Evolutionary conservation across 1,140 invertebrate genomes (phyloP).

Genomic region (Hestina assimilis): DNA sequence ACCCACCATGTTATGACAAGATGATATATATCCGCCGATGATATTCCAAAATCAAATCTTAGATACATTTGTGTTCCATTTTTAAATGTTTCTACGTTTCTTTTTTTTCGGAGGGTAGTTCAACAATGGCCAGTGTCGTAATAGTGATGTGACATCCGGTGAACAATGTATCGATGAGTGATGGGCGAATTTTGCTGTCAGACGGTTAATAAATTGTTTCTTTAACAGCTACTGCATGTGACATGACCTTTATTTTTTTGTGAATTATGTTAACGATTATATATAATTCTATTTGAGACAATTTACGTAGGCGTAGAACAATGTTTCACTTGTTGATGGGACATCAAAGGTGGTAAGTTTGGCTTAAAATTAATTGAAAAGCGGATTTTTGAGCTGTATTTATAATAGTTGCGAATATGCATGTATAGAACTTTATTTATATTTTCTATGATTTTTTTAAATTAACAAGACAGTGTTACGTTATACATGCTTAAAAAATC

Average conservation of each 20-base stretch:
- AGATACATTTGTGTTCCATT: constrained; percentile 57
- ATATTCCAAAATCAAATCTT: constrained; percentile 67
- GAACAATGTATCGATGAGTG: constrained; percentile 61
- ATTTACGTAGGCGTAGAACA: constrained; percentile 2
- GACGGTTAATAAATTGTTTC: constrained; percentile 23
- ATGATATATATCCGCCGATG: constrained; percentile 73
- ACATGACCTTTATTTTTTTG: neutral
- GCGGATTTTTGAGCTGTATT: neutral
- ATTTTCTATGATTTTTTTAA: too few relatives aligned
- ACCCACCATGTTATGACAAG: constrained; percentile 75
- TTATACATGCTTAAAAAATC: too few relatives aligned
- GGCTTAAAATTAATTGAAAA: constrained; percentile 1
- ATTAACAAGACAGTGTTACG: too few relatives aligned
- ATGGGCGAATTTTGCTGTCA: too few relatives aligned
- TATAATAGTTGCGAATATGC: too few relatives aligned
- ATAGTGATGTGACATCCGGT: constrained; percentile 69
- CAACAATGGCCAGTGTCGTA: constrained; percentile 49
- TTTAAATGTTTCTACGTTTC: constrained; percentile 55
- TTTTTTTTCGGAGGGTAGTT: constrained; percentile 31
- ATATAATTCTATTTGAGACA: neutral
- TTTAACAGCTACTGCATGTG: constrained; percentile 33
- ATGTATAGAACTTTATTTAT: too few relatives aligned
- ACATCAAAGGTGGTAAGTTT: constrained; percentile 5
- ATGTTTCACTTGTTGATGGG: constrained; percentile 2
- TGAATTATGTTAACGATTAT: neutral